phyloP scores from a whole-genome alignment of 2,797 vertebrate genomes.

The Amblyraja radiata region DNA sequence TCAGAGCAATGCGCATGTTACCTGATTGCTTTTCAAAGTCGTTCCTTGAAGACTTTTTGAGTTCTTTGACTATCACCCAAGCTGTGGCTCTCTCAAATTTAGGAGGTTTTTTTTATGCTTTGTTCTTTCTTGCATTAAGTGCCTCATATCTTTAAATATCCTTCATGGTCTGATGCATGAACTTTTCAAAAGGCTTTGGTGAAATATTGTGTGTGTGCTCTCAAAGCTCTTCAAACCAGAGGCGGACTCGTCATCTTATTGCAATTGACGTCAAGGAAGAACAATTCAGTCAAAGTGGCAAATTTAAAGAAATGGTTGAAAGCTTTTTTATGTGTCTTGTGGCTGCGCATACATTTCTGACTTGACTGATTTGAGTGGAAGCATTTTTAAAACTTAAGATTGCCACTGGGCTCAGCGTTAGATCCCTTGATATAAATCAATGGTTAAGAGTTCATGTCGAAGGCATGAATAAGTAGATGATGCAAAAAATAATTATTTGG shows the following conservation, averaged over 20 bases:
- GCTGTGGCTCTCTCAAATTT: background rate
- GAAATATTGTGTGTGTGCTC: background rate
- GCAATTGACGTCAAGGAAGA: constrained; percentile 13
- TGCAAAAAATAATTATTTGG: too few relatives aligned
- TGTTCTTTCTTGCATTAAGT: background rate
- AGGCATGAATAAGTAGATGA: too few relatives aligned
- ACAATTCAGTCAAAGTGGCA: background rate
- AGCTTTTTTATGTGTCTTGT: background rate
- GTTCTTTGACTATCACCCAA: background rate
- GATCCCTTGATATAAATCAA: too few relatives aligned
- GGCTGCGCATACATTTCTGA: background rate
- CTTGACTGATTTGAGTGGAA: background rate
- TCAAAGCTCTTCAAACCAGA: background rate
- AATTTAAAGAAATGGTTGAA: background rate
- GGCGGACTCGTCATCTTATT: background rate
- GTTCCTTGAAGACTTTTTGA: background rate
- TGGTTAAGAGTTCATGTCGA: too few relatives aligned
- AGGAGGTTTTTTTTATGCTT: background rate
- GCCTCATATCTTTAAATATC: background rate
- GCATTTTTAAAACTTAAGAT: background rate
- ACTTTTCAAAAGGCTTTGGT: background rate
- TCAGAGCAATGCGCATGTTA: background rate
- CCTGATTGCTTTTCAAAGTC: background rate
- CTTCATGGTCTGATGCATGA: background rate
- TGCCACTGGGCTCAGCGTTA: too few relatives aligned